Base-by-base conservation (phyloP, 2,113 vertebrate species). In the Notarius quadriscutis region DNA sequence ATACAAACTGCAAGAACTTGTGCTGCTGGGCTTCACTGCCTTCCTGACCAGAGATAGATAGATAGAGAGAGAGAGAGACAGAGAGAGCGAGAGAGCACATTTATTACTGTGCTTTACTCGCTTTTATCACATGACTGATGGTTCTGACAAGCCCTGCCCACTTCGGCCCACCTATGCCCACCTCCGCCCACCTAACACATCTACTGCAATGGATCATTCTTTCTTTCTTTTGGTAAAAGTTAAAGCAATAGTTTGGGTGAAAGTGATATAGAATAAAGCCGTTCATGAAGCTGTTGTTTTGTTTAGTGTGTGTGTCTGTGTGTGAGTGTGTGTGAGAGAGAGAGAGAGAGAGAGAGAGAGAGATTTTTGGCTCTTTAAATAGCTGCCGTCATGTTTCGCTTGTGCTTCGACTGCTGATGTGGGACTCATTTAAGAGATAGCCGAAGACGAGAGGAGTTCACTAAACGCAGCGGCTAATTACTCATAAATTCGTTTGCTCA, bases 401-500 rank as follows among this genome's bases (percentile, higher is more conserved):
- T 86, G 82, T 83, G 41, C 62, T 41, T 67, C 50, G 77, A 86
- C 84, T 62, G 89, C 84, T 81, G 86, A 89, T 74, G 84, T 71
- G 86, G 88, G 88, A 89, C 83, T 86, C 86, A 22, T 90, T 89
- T 83, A 62, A 80, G 20, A 58, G 80, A 81, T 58, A 82, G 84
- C 53, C 20, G 55, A 86, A 85, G 75, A 72, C 50, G 65, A 63
- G 86, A 67, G 50, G n/a, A 77, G 63, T 88, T 86, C 86, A 82
- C 83, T 87, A 84, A 91, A 89, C 72, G 72, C 85, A 79, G 51
- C 74, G 41, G 81, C 88, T 92, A 91, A 92, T 91, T 88, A 91
- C 89, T 91, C 90, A 91, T 86, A 89, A 91, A 90, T 89, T 86
- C 84, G 57, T 90, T 84, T 83, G 65, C 84, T 86, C 87, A 83